Evolutionary conservation across 2,888 invertebrate species (phyloP), one percentile per base, ranked within the genome.

Genomic region (Teleiodes luculella): DNA sequence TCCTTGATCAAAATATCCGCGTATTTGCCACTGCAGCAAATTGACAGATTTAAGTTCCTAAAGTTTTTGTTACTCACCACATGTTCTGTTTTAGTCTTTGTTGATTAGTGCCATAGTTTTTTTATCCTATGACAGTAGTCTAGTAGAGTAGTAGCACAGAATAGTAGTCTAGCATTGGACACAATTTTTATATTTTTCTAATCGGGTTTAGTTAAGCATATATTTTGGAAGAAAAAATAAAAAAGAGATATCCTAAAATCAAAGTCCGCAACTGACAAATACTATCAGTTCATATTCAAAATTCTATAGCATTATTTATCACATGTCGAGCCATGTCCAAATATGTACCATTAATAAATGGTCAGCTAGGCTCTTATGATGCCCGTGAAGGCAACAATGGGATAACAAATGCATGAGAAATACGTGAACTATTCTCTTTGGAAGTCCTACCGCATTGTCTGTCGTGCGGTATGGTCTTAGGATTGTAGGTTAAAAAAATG

Each of bases 281-380:
- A 35, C 54, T 59, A 56, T 62, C 39, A 49, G 47, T 55, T 52
- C 59, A 57, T 58, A 57, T 57, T 60, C 56, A 57, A 58, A 65
- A 62, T 73, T 77, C 68, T 74, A 73, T 73, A 64, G 65, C 58
- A 60, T 70, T 74, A 84, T 85, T 81, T 78, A 83, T 84, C 72
- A 76, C 77, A 71, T 66, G 81, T 80, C 78, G 64, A 64, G 62
- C 72, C 69, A 64, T 76, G 75, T 79, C 87, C 86, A 86, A 87
- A 88, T 88, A 88, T 73, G 86, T 80, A 76, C 70, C 74, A 84
- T 82, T 83, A 81, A 85, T 83, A 86, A 83, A 87, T 86, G 79
- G 76, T 66, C 74, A 65, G 67, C 65, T 64, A 64, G 64, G 66
- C 52, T 57, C 63, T 62, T 66, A 63, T 70, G 64, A 60, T 51